A percentile compares a stretch with the other conserved stretches of the same genome.
phyloP scores from a whole-genome alignment of 2,888 invertebrate species.

The Physocephala rufipes region DNA sequence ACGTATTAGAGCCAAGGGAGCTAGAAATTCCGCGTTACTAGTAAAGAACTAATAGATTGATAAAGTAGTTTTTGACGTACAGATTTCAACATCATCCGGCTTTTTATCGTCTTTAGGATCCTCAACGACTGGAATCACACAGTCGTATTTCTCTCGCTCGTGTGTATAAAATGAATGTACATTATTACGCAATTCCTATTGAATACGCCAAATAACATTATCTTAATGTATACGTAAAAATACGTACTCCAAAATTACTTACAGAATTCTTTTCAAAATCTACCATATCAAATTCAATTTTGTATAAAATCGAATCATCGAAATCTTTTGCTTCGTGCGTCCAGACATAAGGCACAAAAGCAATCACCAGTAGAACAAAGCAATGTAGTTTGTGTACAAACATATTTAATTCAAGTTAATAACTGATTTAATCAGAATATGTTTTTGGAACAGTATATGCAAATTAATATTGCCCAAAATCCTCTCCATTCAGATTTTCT shows the following conservation, averaged over 20 bases:
- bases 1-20: constrained; percentile 79
- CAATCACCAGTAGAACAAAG: constrained; percentile 24
- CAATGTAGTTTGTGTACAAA: not conserved
- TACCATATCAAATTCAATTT: constrained; percentile 79
- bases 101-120: constrained; percentile 62
- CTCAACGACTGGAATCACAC: constrained; percentile 77
- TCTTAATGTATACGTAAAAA: constrained; percentile 21
- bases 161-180: constrained; percentile 68
- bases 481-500: too few species aligned
- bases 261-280: constrained; percentile 66
- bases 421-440: too few species aligned
- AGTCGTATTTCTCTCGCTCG: constrained; percentile 84
- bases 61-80: constrained; percentile 46
- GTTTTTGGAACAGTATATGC: constrained; percentile 6
- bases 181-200: constrained; percentile 52
- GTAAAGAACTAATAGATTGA: not conserved
- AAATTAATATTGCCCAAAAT: not conserved
- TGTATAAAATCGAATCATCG: constrained; percentile 83
- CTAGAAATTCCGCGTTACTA: constrained; percentile 50
- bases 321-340: constrained; percentile 78
- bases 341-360: not conserved
- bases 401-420: too few species aligned
- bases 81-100: constrained; percentile 54
- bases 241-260: constrained; percentile 44
- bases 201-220: not conserved